Percentiles rank a stretch among this genome's conserved stretches.
These are phyloP conservation scores for Castor canadensis DNA, from an alignment of 2,113 vertebrate genomes.

Conservation along the genomic window DNA sequence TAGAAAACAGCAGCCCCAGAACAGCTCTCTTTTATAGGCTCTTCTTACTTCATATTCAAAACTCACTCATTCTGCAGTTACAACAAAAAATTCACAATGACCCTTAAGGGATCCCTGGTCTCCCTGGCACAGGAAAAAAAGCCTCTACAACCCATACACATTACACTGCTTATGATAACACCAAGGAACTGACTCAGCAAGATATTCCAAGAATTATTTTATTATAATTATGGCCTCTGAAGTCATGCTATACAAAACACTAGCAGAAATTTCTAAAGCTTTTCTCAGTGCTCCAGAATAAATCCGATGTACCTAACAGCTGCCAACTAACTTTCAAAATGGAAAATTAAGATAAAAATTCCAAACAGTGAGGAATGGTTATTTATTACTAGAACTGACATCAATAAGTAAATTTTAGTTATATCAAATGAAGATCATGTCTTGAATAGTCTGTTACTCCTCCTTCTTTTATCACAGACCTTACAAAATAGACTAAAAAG, in stretches of 20 bases:
- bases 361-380: neutral
- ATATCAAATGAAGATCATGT: neutral
- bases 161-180: neutral
- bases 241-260: neutral
- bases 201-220: neutral
- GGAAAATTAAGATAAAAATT: neutral
- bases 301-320: neutral
- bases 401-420: neutral
- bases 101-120: neutral
- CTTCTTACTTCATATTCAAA: conserved; percentile 18
- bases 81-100: conserved; percentile 1
- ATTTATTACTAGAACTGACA: neutral
- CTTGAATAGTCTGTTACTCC: neutral
- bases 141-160: neutral
- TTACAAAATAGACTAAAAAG: neutral
- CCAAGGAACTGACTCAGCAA: neutral
- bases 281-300: neutral
- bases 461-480: neutral
- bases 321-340: conserved; percentile 16
- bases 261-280: neutral
- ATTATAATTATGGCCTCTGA: neutral
- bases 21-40: neutral
- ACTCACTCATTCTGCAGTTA: conserved; percentile 7
- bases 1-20: conserved; percentile 2
- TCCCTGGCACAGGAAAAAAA: neutral